phyloP scores from a whole-genome alignment of 2,888 invertebrate species.

The Ormyrus rosae region DNA sequence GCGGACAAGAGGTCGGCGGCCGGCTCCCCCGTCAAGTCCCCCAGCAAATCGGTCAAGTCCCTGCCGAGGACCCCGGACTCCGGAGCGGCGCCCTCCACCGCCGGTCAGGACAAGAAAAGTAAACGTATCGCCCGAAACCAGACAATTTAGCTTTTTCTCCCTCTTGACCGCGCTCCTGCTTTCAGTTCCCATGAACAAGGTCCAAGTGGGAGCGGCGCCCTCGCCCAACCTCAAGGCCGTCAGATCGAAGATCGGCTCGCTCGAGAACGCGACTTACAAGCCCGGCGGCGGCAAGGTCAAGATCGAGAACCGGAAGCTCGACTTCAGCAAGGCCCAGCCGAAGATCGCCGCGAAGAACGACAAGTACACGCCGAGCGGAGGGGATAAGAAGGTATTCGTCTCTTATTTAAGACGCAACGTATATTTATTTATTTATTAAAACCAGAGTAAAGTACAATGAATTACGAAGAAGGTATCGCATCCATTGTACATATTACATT shows the following conservation, averaged over 20 bases:
- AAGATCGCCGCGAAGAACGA: conserved; percentile 96
- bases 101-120: conserved; percentile 85
- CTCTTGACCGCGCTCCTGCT: not conserved
- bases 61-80: conserved; percentile 84
- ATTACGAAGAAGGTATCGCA: too few relatives aligned
- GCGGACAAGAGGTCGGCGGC: conserved; percentile 76
- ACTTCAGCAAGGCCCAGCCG: conserved; percentile 88
- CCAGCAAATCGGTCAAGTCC: conserved; percentile 79
- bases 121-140: conserved; percentile 63
- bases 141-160: too few relatives aligned
- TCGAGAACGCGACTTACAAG: conserved; percentile 92
- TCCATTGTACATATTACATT: too few relatives aligned
- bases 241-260: conserved; percentile 94
- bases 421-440: too few relatives aligned
- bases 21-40: conserved; percentile 77
- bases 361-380: conserved; percentile 89
- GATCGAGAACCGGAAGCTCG: conserved; percentile 91
- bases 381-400: conserved; percentile 88
- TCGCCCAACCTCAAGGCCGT: conserved; percentile 94
- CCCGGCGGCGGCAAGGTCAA: conserved; percentile 93
- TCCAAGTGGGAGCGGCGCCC: conserved; percentile 93
- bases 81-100: conserved; percentile 76
- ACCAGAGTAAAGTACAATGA: too few relatives aligned
- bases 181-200: conserved; percentile 92
- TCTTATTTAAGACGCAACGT: too few relatives aligned